Conservation (phyloP, 2,888 invertebrate genomes). For the Barypeithes pellucidus region DNA sequence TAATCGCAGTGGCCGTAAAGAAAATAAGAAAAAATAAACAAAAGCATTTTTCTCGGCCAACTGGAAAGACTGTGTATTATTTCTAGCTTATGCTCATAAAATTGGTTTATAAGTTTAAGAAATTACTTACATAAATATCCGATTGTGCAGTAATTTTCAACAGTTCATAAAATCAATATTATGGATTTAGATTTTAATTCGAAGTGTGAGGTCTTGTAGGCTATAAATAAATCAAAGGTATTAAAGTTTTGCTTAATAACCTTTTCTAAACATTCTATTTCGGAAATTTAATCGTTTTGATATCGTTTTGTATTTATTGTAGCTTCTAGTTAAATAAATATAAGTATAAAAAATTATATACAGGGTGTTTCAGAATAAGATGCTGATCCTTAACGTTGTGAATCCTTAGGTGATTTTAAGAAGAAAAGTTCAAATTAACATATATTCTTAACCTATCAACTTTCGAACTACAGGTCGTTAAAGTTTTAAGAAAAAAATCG, state of each 20-base stretch:
- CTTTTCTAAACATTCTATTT: conserved; percentile 12
- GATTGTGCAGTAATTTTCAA: conserved; percentile 29
- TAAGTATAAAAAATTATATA: too few relatives aligned
- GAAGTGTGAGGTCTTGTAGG: not conserved
- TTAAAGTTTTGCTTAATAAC: not conserved
- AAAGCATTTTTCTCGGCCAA: too few relatives aligned
- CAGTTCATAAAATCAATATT: conserved; percentile 24
- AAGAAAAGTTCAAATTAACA: too few relatives aligned
- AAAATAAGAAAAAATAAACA: too few relatives aligned
- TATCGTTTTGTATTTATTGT: not conserved
- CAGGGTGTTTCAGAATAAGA: too few relatives aligned
- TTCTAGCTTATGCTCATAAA: conserved; percentile 8
- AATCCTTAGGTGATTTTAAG: too few relatives aligned
- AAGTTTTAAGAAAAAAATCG: too few relatives aligned
- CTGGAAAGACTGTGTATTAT: not conserved
- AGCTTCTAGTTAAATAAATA: too few relatives aligned
- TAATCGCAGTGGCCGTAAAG: too few relatives aligned
- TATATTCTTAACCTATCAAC: too few relatives aligned
- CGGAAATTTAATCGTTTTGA: conserved; percentile 1
- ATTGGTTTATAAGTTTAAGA: conserved; percentile 4
- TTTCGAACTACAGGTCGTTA: too few relatives aligned
- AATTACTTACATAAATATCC: conserved; percentile 17
- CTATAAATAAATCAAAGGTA: conserved; percentile 9
- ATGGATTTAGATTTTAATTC: conserved; percentile 13
- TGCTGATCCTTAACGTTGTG: too few relatives aligned